phyloP scores from a whole-genome alignment of 37 sponge, comb jelly and placozoan species.

The Chondrilla cf. caribensis region DNA sequence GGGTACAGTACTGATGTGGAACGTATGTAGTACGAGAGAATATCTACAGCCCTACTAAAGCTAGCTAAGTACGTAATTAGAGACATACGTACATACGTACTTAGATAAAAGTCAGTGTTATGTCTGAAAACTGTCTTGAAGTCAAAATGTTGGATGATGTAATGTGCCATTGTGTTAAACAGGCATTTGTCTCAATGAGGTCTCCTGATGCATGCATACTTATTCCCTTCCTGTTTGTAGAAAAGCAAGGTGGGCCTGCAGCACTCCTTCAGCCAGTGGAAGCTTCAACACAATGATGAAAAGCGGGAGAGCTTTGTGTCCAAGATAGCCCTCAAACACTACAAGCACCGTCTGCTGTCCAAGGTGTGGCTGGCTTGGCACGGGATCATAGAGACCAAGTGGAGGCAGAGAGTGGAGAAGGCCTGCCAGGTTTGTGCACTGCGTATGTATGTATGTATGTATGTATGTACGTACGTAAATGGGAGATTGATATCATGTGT shows the following conservation, averaged over 20 bases:
- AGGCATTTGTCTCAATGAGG: no score
- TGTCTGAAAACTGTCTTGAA: no score
- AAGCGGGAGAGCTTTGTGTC: slow-evolving; percentile 17
- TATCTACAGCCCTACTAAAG: no score
- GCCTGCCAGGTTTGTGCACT: slow-evolving; percentile 84
- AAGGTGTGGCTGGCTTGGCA: slow-evolving; percentile 77
- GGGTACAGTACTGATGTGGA: no score
- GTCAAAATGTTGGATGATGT: no score
- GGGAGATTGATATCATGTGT: no score
- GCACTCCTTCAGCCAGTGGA: slow-evolving; percentile 13
- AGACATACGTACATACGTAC: slow-evolving; percentile 2
- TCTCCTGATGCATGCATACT: no score
- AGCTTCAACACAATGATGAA: slow-evolving; percentile 33
- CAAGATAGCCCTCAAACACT: slow-evolving; percentile 56
- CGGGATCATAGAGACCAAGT: slow-evolving; percentile 65
- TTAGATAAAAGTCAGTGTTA: slow-evolving; percentile 2
- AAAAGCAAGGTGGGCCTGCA: slow-evolving; percentile 5
- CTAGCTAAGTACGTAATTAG: background rate
- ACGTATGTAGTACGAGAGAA: no score
- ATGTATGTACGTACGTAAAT: slow-evolving; percentile 26
- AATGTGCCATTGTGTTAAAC: no score
- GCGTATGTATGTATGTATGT: background rate
- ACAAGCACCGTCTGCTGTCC: slow-evolving; percentile 35
- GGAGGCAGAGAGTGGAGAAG: slow-evolving; percentile 87
- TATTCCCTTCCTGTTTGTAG: background rate